These are phyloP conservation scores for Epizoanthus rinbou DNA, from an alignment of 92 coral and sea anemone species.

Conservation along the genomic window DNA sequence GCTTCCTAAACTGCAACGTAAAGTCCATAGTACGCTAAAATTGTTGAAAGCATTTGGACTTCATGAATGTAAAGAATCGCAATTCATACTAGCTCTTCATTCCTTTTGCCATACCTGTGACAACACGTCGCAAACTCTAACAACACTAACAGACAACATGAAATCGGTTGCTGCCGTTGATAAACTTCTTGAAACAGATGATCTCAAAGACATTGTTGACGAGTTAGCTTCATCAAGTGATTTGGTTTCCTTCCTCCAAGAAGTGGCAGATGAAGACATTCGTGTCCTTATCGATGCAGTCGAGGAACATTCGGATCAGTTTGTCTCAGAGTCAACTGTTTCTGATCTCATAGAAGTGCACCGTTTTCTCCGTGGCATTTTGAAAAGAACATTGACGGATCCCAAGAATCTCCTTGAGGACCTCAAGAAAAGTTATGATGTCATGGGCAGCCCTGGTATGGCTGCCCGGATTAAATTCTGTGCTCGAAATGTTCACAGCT, in stretches of 20 bases:
- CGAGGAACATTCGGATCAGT: slow-evolving; percentile 96
- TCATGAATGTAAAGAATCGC: not conserved
- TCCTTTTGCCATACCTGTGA: slow-evolving; percentile 51
- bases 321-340: slow-evolving; percentile 87
- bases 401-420: slow-evolving; percentile 53
- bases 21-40: slow-evolving; percentile 51
- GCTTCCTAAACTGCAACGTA: slow-evolving; percentile 53
- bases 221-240: slow-evolving; percentile 75
- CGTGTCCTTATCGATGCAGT: slow-evolving; percentile 92
- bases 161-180: slow-evolving; percentile 47
- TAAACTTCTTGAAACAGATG: slow-evolving; percentile 49
- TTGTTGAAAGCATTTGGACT: slow-evolving; percentile 61
- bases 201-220: slow-evolving; percentile 56
- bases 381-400: slow-evolving; percentile 43
- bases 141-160: slow-evolving; percentile 12
- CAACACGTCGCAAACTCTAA: slow-evolving; percentile 1
- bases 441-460: slow-evolving; percentile 59
- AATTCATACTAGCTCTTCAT: slow-evolving; percentile 3
- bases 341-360: slow-evolving; percentile 95
- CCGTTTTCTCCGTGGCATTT: slow-evolving; percentile 73
- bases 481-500: slow-evolving; percentile 79
- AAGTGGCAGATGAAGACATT: slow-evolving; percentile 91
- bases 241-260: slow-evolving; percentile 65
- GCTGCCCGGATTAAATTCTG: slow-evolving; percentile 86
- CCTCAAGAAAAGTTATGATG: slow-evolving; percentile 35